A percentile compares a stretch with the other conserved stretches of the same genome.
These are phyloP conservation scores for Hippocampus comes DNA, from an alignment of 2,113 vertebrate species.

Conservation along the genomic window DNA sequence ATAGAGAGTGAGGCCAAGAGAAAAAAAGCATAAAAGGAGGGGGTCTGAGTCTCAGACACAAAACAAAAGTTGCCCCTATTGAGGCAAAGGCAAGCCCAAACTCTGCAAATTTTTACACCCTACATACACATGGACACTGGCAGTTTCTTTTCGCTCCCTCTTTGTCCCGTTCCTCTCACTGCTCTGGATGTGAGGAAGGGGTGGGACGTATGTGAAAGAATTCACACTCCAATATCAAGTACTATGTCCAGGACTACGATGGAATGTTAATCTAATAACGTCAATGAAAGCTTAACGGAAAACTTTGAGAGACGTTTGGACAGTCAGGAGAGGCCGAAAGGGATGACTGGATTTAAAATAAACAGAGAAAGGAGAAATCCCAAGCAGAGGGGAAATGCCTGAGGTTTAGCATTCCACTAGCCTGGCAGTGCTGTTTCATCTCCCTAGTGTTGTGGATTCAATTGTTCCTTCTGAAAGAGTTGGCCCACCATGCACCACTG, in stretches of 20 bases:
- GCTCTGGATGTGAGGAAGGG: slow-evolving; percentile 61
- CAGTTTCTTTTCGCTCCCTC: slow-evolving; percentile 41
- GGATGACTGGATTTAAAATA: slow-evolving; percentile 50
- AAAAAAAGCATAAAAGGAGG: slow-evolving; percentile 5
- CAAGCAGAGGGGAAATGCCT: slow-evolving; percentile 51
- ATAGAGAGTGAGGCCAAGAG: slow-evolving; percentile 38
- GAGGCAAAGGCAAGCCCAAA: slow-evolving; percentile 48
- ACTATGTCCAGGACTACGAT: slow-evolving; percentile 56
- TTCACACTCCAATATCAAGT: slow-evolving; percentile 59
- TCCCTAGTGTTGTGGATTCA: slow-evolving; percentile 44
- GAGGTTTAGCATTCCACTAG: slow-evolving; percentile 60
- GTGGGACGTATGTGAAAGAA: slow-evolving; percentile 58
- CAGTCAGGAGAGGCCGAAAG: slow-evolving; percentile 31
- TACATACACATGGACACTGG: slow-evolving; percentile 33
- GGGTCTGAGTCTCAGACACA: slow-evolving; percentile 43
- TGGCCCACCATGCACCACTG: slow-evolving; percentile 33
- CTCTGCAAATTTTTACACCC: slow-evolving; percentile 58
- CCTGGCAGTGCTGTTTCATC: slow-evolving; percentile 43
- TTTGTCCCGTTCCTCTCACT: slow-evolving; percentile 61
- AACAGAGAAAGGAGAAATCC: slow-evolving; percentile 39
- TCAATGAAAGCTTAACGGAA: slow-evolving; percentile 38
- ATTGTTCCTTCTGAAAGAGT: slow-evolving; percentile 56
- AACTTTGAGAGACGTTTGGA: slow-evolving; percentile 41
- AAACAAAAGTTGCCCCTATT: slow-evolving; percentile 58
- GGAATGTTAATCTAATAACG: slow-evolving; percentile 74